Base-by-base conservation (phyloP, 2,113 vertebrate species). In the Ctenomys sociabilis region DNA sequence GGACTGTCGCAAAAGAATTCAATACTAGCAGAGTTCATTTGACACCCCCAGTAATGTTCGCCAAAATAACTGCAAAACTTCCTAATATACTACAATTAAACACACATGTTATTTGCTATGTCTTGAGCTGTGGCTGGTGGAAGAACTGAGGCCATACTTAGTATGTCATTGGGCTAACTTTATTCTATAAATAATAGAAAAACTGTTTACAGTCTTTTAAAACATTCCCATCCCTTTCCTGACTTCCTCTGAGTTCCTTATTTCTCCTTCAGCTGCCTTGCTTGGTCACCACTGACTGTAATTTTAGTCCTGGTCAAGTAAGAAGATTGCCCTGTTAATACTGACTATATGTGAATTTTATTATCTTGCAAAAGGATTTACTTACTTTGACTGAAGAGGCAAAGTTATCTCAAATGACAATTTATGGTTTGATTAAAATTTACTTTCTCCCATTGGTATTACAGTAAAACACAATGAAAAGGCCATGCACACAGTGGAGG, bases 171-270 rank as follows among this genome's bases (percentile, higher is more conserved):
- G 95, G 32, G 70, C 77, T 93, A 78, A 92, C 94, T 96, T 94
- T 93, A 83, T 93, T 90, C 93, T 90, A 81, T 87, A 97, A 96
- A 96, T 96, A 97, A 94, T 35, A 85, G 92, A 95, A 91, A 43
- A 97, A 96, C 49, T 94, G 90, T 94, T 97, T 94, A 93, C n/a
- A 87, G 57, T 95, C 95, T 90, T 94, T 95, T 70, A 85, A 90
- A 95, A 96, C 73, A 90, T 85, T 86, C 45, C 66, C 30, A 68
- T 66, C 81, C 94, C 68, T 95, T 96, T 80, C 86, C 88, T 78
- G 95, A 85, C 64, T 85, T 92, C 83, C 32, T 80, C 45, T 63
- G 77, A 75, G 7, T 64, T 78, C 54, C 61, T 91, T 84, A 95
- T 22, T 88, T 82, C 66, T 92, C 66, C 35, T 13, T 90, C 14